Percentiles rank a stretch among this genome's conserved stretches.
Conservation (phyloP, 2,797 vertebrate genomes). For the Sparidentex hasta region DNA sequence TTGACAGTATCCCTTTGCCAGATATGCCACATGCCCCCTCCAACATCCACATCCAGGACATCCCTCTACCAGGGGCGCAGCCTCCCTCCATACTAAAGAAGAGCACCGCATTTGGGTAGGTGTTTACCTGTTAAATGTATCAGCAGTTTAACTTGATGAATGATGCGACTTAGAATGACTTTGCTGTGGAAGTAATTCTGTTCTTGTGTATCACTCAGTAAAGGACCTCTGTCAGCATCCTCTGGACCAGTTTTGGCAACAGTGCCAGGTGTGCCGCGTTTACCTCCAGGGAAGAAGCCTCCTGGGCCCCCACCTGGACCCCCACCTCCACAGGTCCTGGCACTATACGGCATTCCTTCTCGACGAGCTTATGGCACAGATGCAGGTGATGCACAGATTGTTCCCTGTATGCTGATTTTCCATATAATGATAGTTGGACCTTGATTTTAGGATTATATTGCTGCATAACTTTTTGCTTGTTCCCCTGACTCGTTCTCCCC, state of each 20-base stretch:
- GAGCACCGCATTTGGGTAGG: slow-evolving; percentile 92
- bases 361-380: slow-evolving; percentile 72
- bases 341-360: slow-evolving; percentile 89
- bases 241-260: slow-evolving; percentile 72
- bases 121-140: not conserved
- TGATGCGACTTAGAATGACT: not conserved
- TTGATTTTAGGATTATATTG: not conserved
- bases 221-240: slow-evolving; percentile 74
- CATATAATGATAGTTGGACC: not conserved
- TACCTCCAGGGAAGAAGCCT: slow-evolving; percentile 95
- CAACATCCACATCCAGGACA: slow-evolving; percentile 98
- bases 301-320: slow-evolving; percentile 96
- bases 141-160: not conserved
- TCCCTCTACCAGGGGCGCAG: slow-evolving; percentile 96
- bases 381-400: slow-evolving; percentile 79
- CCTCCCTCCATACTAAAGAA: slow-evolving; percentile 99
- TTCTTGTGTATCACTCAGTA: slow-evolving; percentile 71
- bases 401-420: not conserved
- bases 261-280: slow-evolving; percentile 91
- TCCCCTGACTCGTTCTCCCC: not conserved
- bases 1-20: slow-evolving; percentile 98
- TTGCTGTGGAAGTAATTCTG: not conserved
- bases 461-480: not conserved
- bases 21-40: slow-evolving; percentile 99
- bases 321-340: slow-evolving; percentile 94